Evolutionary conservation across 2,888 invertebrate species (phyloP).

Genomic region (Uloborus plumipes): DNA sequence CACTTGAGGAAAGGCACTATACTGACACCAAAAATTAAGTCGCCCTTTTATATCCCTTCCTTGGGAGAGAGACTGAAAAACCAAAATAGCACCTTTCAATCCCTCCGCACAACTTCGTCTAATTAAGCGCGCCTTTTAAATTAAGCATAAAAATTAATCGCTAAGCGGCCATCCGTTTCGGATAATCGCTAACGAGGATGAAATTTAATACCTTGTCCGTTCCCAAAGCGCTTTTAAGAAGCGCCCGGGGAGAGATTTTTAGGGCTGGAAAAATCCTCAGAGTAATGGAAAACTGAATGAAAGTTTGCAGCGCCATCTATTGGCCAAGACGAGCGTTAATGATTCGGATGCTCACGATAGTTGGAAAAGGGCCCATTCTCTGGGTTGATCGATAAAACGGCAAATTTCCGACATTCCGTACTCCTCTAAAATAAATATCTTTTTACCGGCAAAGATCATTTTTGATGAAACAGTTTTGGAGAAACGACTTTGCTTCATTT

Average conservation of each 20-base stretch:
- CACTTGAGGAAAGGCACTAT: not conserved
- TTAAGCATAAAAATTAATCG: conserved; percentile 58
- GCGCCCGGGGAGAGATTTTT: conserved; percentile 24
- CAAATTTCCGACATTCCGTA: conserved; percentile 8
- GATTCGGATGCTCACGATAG: not conserved
- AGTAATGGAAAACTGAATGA: not conserved
- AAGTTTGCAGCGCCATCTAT: conserved; percentile 42
- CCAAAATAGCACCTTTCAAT: not conserved
- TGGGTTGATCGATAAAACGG: conserved; percentile 5
- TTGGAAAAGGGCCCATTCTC: not conserved
- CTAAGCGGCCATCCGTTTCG: conserved; percentile 30
- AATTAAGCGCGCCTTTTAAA: conserved; percentile 54
- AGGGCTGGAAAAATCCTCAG: conserved; percentile 4
- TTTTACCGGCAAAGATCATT: not conserved
- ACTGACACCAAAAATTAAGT: not conserved
- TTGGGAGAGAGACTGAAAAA: conserved; percentile 4
- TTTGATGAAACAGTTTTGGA: no score
- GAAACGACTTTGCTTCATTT: no score
- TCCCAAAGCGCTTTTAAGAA: conserved; percentile 25
- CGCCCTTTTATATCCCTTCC: not conserved
- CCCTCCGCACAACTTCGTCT: conserved; percentile 15
- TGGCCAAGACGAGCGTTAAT: conserved; percentile 27
- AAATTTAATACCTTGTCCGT: conserved; percentile 53
- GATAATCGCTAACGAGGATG: conserved; percentile 55
- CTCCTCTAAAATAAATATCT: conserved; percentile 14